Evolutionary conservation across 2,888 invertebrate species (phyloP).

Genomic region (Drosophila anceps): DNA sequence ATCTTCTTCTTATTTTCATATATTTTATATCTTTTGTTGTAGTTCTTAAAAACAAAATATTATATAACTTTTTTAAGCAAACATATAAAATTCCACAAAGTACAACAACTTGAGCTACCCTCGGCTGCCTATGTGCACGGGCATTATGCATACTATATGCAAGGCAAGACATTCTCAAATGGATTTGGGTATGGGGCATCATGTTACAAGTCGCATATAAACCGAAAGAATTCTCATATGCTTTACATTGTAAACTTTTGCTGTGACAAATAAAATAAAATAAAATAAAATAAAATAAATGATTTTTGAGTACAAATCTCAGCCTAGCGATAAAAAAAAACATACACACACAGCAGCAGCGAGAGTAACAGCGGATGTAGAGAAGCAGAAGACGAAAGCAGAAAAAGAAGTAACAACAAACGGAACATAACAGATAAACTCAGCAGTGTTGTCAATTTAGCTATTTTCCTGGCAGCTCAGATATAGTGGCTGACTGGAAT

Average conservation of each 20-base stretch:
- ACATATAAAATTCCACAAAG: background rate
- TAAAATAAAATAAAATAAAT: conserved; percentile 34
- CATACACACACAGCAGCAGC: conserved; percentile 10
- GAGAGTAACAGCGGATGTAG: conserved; percentile 45
- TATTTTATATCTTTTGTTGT: background rate
- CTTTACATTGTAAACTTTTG: conserved; percentile 43
- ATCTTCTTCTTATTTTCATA: too few relatives aligned
- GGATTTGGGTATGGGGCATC: conserved; percentile 51
- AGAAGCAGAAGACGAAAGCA: conserved; percentile 36
- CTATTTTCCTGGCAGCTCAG: too few relatives aligned
- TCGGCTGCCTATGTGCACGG: conserved; percentile 23
- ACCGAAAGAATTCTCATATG: conserved; percentile 39
- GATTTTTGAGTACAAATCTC: conserved; percentile 20
- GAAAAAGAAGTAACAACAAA: conserved; percentile 48
- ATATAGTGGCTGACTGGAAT: too few relatives aligned
- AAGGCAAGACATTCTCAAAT: conserved; percentile 60
- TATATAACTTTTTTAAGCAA: background rate
- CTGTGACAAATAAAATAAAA: conserved; percentile 39
- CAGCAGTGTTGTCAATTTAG: too few relatives aligned
- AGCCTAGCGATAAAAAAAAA: conserved; percentile 35
- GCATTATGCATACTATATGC: conserved; percentile 41
- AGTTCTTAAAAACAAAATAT: background rate
- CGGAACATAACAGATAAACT: conserved; percentile 48
- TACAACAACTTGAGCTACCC: conserved; percentile 20
- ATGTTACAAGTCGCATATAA: conserved; percentile 45